A percentile compares a stretch with the other conserved stretches of the same genome.
Evolutionary conservation across 2,113 vertebrate species (phyloP).

Genomic region (Xiphophorus maculatus): DNA sequence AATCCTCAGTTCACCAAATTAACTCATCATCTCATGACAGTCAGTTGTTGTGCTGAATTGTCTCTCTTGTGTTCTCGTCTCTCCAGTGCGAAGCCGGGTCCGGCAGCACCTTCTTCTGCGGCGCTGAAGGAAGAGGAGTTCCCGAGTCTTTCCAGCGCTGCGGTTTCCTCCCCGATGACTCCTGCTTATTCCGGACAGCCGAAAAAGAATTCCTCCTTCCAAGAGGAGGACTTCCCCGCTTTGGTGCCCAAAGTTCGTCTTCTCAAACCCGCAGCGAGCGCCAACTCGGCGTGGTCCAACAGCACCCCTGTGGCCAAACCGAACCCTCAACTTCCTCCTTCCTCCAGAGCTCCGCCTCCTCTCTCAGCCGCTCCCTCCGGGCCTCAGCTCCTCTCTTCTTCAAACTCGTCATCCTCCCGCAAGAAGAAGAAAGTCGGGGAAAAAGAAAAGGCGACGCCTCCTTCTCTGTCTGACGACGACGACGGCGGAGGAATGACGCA

Average conservation of each 20-base stretch:
- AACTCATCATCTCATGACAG: neutral
- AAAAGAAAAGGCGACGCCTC: conserved; percentile 69
- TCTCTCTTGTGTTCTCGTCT: neutral
- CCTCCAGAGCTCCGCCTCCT: conserved; percentile 48
- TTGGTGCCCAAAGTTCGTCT: conserved; percentile 87
- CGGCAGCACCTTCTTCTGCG: conserved; percentile 60
- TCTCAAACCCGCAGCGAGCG: conserved; percentile 71
- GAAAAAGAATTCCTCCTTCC: conserved; percentile 84
- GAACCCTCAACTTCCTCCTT: conserved; percentile 57
- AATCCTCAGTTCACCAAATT: conserved; percentile 18
- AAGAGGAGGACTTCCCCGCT: conserved; percentile 97
- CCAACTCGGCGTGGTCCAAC: conserved; percentile 88
- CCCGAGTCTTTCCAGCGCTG: conserved; percentile 84
- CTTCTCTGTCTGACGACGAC: conserved; percentile 64
- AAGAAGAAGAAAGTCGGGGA: conserved; percentile 81
- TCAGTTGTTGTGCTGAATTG: neutral
- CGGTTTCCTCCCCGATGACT: conserved; percentile 73
- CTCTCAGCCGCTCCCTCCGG: conserved; percentile 42
- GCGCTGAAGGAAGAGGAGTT: conserved; percentile 95
- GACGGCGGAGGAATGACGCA: conserved; percentile 78
- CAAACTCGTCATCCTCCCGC: conserved; percentile 59
- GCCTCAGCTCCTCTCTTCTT: conserved; percentile 62
- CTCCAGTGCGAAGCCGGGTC: conserved; percentile 63
- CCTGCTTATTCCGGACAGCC: conserved; percentile 80
- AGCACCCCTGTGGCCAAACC: conserved; percentile 77